A percentile compares a stretch with the other conserved stretches of the same genome.
Conservation (phyloP, 2,113 vertebrate genomes). For the Sarotherodon lohbergeri region DNA sequence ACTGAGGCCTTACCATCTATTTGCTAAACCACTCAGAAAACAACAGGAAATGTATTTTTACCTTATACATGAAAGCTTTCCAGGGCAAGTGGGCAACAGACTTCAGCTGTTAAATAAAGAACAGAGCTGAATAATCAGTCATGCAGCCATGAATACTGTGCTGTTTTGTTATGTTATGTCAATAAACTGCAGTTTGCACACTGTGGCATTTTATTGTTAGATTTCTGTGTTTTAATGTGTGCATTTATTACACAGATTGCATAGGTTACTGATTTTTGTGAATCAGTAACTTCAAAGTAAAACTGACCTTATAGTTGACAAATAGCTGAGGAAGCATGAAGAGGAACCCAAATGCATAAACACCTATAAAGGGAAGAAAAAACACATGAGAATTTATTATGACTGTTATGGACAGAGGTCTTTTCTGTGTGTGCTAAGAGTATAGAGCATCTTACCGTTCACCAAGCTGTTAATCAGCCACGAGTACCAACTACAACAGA, state of each 20-base stretch:
- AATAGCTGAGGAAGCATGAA: conserved; percentile 99
- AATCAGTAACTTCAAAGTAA: not conserved
- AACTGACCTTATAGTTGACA: conserved; percentile 94
- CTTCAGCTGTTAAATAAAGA: conserved; percentile 81
- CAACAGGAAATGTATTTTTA: conserved; percentile 46
- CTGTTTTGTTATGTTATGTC: not conserved
- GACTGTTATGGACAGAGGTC: not conserved
- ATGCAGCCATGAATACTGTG: rapidly evolving
- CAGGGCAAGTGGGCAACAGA: conserved; percentile 97
- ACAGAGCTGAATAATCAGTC: not conserved
- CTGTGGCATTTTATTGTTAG: not conserved
- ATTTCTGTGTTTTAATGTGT: not conserved
- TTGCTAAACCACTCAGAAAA: not conserved
- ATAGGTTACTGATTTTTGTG: not conserved
- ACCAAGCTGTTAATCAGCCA: conserved; percentile 98
- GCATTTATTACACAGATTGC: not conserved
- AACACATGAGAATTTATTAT: not conserved
- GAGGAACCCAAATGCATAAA: conserved; percentile 97
- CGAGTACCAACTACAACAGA: conserved; percentile 88
- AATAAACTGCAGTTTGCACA: not conserved
- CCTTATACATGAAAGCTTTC: conserved; percentile 99
- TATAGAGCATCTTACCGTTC: conserved; percentile 78
- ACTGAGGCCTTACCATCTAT: not conserved
- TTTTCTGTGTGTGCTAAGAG: not conserved
- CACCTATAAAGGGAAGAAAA: conserved; percentile 50